Evolutionary conservation across 2,888 invertebrate genomes (phyloP).

Genomic region (Trilocha varians): DNA sequence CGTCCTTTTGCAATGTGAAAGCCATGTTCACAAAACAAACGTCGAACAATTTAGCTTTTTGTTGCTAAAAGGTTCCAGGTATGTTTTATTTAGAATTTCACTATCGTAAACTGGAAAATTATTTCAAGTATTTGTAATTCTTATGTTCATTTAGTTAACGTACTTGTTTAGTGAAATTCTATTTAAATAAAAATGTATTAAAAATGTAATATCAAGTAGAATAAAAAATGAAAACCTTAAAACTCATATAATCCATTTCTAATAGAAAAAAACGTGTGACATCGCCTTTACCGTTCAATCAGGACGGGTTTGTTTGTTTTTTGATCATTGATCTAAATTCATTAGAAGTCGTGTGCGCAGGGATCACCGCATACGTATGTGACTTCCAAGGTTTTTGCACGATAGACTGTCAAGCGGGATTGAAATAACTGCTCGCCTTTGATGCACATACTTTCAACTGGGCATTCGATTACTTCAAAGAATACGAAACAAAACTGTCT

Average conservation of each 20-base stretch:
- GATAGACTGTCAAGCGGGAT: slow-evolving; percentile 57
- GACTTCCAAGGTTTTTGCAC: slow-evolving; percentile 57
- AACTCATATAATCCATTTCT: no score
- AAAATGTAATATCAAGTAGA: no score
- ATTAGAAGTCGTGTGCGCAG: slow-evolving; percentile 34
- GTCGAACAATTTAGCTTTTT: not conserved
- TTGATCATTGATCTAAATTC: slow-evolving; percentile 56
- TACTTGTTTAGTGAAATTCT: no score
- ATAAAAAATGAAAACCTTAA: no score
- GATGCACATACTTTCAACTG: slow-evolving; percentile 19
- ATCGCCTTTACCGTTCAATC: slow-evolving; percentile 14
- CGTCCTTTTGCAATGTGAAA: slow-evolving; percentile 17
- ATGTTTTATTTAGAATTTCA: not conserved
- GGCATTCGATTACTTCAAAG: slow-evolving; percentile 40
- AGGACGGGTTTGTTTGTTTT: slow-evolving; percentile 40
- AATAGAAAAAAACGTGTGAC: not conserved
- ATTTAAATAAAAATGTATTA: no score
- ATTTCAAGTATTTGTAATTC: no score
- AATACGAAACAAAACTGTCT: slow-evolving; percentile 25
- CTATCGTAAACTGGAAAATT: no score
- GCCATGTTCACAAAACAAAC: not conserved
- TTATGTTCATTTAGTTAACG: no score
- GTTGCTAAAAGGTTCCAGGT: not conserved
- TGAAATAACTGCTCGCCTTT: slow-evolving; percentile 54
- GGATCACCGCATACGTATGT: slow-evolving; percentile 33